A percentile compares a stretch with the other conserved stretches of the same genome.
These are phyloP conservation scores for Dichetophora obliterata DNA, from an alignment of 2,888 invertebrate species.

Conservation along the genomic window DNA sequence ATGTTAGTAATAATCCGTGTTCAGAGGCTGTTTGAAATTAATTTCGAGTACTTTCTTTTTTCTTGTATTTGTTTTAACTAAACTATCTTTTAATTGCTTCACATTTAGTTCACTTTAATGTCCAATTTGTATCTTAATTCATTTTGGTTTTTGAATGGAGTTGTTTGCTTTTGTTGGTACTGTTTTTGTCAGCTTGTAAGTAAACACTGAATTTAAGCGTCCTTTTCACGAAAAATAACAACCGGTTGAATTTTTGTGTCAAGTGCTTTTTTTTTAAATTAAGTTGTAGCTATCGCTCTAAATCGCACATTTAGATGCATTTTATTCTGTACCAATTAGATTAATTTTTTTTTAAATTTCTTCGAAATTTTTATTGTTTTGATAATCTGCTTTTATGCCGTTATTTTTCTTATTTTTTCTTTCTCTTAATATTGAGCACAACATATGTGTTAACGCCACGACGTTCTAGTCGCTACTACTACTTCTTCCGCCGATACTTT, in stretches of 20 bases:
- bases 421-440: conserved; percentile 54
- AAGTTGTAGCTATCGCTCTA: background rate
- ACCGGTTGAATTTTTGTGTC: conserved; percentile 36
- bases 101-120: background rate
- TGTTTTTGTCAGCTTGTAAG: background rate
- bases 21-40: background rate
- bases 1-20: conserved; percentile 20
- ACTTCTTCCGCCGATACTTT: conserved; percentile 46
- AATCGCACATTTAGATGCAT: background rate
- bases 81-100: background rate
- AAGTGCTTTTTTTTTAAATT: background rate
- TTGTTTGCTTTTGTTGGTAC: background rate
- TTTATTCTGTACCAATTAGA: conserved; percentile 26
- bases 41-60: background rate
- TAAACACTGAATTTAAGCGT: background rate
- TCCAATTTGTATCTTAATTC: background rate
- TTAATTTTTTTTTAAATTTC: conserved; percentile 27
- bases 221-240: conserved; percentile 6
- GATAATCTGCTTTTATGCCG: conserved; percentile 35
- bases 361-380: conserved; percentile 39
- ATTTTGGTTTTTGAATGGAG: background rate
- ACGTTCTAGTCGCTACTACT: conserved; percentile 68
- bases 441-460: conserved; percentile 69
- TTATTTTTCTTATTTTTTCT: conserved; percentile 39
- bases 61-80: background rate